phyloP scores from a whole-genome alignment of 1,140 invertebrate species.

The Triops cancriformis region DNA sequence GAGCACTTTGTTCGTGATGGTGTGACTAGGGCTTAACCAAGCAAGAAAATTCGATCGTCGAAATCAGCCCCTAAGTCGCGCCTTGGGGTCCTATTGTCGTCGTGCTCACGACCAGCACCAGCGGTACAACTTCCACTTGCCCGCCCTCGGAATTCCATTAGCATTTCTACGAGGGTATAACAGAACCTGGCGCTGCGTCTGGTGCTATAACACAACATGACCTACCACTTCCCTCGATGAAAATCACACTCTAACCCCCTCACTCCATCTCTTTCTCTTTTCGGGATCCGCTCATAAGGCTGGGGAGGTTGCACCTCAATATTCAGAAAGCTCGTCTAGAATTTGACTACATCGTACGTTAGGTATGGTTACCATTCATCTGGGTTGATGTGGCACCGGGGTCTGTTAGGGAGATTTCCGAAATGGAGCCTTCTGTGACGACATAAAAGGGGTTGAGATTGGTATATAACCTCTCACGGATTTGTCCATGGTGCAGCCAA shows the following conservation, averaged over 20 bases:
- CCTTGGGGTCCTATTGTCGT: neutral
- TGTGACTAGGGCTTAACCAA: constrained; percentile 5
- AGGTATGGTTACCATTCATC: neutral
- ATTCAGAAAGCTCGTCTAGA: neutral
- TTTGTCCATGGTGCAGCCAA: too few relatives aligned
- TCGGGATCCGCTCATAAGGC: neutral
- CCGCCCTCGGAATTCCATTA: constrained; percentile 2
- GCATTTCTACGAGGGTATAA: constrained; percentile 10
- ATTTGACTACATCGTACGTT: neutral
- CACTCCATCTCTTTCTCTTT: neutral
- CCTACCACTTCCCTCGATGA: neutral
- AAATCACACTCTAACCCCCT: neutral
- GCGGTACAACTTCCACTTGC: neutral
- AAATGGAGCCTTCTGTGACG: neutral
- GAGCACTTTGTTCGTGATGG: neutral
- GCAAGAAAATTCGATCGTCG: constrained; percentile 5
- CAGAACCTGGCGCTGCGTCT: neutral
- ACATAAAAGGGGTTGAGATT: neutral
- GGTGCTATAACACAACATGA: constrained; percentile 6
- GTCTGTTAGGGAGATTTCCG: neutral
- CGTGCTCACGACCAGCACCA: neutral
- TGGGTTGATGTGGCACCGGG: neutral
- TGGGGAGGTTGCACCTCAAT: neutral
- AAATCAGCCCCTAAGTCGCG: neutral
- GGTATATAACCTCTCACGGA: neutral